These are phyloP conservation scores for Pecten maximus DNA, from an alignment of 2,888 invertebrate genomes.

Conservation along the genomic window DNA sequence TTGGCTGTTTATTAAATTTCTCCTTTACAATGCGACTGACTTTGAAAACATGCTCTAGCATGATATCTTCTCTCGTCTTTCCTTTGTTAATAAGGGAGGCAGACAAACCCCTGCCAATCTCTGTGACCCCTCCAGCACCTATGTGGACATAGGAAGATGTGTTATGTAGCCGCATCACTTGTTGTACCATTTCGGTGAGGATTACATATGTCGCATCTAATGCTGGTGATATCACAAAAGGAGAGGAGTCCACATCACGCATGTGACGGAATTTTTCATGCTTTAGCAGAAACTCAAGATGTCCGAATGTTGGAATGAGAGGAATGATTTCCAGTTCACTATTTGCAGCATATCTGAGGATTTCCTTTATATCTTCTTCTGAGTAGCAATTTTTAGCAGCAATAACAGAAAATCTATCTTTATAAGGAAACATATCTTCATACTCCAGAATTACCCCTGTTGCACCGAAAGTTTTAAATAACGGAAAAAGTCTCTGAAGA, in stretches of 20 bases:
- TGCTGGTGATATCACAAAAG: slow-evolving; percentile 67
- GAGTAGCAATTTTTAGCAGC: slow-evolving; percentile 83
- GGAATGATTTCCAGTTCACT: slow-evolving; percentile 89
- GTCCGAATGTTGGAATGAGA: slow-evolving; percentile 91
- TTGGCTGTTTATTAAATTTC: slow-evolving; percentile 84
- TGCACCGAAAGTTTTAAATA: slow-evolving; percentile 84
- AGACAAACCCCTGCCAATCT: slow-evolving; percentile 57
- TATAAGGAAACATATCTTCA: slow-evolving; percentile 93
- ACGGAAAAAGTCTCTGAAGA: slow-evolving; percentile 80
- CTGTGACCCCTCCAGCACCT: slow-evolving; percentile 88
- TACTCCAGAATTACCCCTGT: slow-evolving; percentile 91
- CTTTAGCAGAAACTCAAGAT: slow-evolving; percentile 91
- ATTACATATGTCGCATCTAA: slow-evolving; percentile 82
- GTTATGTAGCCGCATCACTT: slow-evolving; percentile 87
- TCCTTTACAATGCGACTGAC: slow-evolving; percentile 65
- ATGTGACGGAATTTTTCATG: slow-evolving; percentile 86
- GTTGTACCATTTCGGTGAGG: slow-evolving; percentile 87
- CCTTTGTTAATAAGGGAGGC: slow-evolving; percentile 72
- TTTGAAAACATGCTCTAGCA: slow-evolving; percentile 84
- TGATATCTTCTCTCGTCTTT: slow-evolving; percentile 65
- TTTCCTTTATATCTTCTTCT: slow-evolving; percentile 81
- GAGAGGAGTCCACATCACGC: slow-evolving; percentile 86
- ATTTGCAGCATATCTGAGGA: slow-evolving; percentile 86
- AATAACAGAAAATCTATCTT: slow-evolving; percentile 85
- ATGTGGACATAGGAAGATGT: slow-evolving; percentile 87